A percentile compares a stretch with the other conserved stretches of the same genome.
Evolutionary conservation across 2,113 vertebrate species (phyloP).

Genomic region (Gavia stellata): DNA sequence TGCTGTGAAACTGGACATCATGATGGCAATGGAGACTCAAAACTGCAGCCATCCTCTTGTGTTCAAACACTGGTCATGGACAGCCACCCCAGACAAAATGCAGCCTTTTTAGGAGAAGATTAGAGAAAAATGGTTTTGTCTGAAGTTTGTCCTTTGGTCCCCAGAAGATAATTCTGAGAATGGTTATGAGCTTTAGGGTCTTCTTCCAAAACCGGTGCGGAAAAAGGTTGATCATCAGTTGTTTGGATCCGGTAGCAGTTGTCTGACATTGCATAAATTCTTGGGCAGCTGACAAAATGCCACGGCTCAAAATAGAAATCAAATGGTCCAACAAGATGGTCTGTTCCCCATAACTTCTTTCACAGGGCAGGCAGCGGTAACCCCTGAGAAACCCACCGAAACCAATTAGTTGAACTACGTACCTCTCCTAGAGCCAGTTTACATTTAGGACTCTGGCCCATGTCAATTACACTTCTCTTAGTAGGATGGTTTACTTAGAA

Average conservation of each 20-base stretch:
- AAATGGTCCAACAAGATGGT: neutral
- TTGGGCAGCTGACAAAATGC: neutral
- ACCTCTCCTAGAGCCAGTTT: neutral
- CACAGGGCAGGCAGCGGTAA: neutral
- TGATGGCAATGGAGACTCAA: neutral
- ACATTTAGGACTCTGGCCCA: neutral
- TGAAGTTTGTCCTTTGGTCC: neutral
- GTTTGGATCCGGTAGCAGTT: neutral
- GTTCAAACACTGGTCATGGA: neutral
- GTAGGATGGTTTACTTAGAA: neutral
- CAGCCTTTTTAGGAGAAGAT: neutral
- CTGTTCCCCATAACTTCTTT: neutral
- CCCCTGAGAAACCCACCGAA: neutral
- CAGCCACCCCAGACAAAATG: neutral
- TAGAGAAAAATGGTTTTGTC: neutral
- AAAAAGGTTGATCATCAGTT: neutral
- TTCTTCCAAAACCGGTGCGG: neutral
- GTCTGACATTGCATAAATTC: neutral
- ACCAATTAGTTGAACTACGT: fast-evolving
- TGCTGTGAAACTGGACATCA: neutral
- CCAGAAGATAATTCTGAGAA: neutral
- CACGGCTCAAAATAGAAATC: neutral
- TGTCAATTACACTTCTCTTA: neutral
- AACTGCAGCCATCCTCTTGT: neutral
- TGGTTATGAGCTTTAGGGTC: neutral